These are phyloP conservation scores for Gastracanthus pulcherrimus DNA, from an alignment of 2,888 invertebrate genomes.

Conservation along the genomic window DNA sequence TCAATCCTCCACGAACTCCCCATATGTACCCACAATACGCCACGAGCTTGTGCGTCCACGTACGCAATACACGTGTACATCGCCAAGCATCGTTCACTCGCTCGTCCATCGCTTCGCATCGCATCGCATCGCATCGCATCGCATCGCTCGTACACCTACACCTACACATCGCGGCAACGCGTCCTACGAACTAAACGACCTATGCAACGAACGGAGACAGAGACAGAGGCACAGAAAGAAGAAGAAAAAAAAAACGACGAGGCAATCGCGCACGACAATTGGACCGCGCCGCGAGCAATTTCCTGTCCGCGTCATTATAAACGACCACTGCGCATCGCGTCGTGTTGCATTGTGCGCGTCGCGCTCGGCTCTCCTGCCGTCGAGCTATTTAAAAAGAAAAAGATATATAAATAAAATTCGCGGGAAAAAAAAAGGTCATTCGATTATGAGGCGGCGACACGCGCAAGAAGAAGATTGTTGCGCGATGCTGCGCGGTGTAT, in stretches of 20 bases:
- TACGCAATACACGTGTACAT: slow-evolving; percentile 14
- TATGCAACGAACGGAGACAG: not conserved
- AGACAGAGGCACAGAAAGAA: not conserved
- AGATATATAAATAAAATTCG: not conserved
- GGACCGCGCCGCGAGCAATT: slow-evolving; percentile 52
- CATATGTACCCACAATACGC: not conserved
- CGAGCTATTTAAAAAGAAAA: not conserved
- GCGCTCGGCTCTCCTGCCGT: not conserved
- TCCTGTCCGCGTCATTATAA: slow-evolving; percentile 42
- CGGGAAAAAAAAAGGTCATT: not conserved
- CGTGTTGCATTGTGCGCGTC: not conserved
- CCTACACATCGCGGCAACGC: not conserved
- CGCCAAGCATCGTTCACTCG: not conserved
- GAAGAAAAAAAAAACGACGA: not conserved
- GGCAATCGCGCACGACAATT: slow-evolving; percentile 42
- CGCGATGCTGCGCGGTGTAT: not conserved
- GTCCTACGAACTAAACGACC: slow-evolving; percentile 15
- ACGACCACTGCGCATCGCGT: not conserved
- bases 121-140: too few relatives aligned
- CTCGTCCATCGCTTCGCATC: not conserved
- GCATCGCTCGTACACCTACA: too few relatives aligned
- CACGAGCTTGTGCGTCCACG: not conserved
- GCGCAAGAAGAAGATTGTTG: not conserved
- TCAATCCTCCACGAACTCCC: not conserved
- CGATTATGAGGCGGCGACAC: not conserved